Evolutionary conservation across 2,888 invertebrate genomes (phyloP).

Genomic region (Anarsia innoxiella): DNA sequence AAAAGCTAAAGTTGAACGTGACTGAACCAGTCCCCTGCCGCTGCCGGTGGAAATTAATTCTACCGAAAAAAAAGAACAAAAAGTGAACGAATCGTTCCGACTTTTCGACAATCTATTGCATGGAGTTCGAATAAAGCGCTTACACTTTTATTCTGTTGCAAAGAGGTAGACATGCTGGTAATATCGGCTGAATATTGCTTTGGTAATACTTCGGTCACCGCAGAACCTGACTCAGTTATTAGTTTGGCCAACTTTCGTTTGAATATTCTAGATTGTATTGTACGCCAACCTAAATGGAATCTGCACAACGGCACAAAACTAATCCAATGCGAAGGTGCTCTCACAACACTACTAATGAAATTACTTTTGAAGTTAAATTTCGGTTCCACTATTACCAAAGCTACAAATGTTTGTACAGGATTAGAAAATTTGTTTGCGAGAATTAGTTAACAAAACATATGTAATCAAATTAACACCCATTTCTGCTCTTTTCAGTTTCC

Average conservation of each 20-base stretch:
- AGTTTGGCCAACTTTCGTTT: constrained; percentile 19
- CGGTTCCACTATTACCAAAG: too few relatives aligned
- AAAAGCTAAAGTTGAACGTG: constrained; percentile 63
- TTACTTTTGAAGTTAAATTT: constrained; percentile 1
- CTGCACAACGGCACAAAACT: constrained; percentile 8
- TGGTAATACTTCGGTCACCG: constrained; percentile 24
- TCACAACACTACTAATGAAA: constrained; percentile 6
- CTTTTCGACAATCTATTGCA: constrained; percentile 48
- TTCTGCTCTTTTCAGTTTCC: too few relatives aligned
- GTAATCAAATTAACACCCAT: too few relatives aligned
- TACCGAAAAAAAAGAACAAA: constrained; percentile 40
- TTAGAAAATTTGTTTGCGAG: too few relatives aligned
- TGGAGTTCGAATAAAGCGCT: constrained; percentile 25
- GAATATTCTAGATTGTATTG: constrained; percentile 15
- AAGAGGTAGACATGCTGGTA: constrained; percentile 5
- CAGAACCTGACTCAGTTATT: constrained; percentile 16
- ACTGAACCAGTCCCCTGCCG: constrained; percentile 50
- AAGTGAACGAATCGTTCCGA: constrained; percentile 28
- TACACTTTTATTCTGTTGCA: constrained; percentile 9
- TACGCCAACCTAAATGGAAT: constrained; percentile 10
- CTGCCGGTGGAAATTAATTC: constrained; percentile 56
- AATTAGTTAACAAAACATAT: too few relatives aligned
- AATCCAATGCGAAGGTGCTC: constrained; percentile 2
- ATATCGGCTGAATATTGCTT: constrained; percentile 25
- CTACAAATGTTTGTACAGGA: too few relatives aligned